Conservation (phyloP, 2,797 vertebrate genomes). For the Rhodeus uyekii region DNA sequence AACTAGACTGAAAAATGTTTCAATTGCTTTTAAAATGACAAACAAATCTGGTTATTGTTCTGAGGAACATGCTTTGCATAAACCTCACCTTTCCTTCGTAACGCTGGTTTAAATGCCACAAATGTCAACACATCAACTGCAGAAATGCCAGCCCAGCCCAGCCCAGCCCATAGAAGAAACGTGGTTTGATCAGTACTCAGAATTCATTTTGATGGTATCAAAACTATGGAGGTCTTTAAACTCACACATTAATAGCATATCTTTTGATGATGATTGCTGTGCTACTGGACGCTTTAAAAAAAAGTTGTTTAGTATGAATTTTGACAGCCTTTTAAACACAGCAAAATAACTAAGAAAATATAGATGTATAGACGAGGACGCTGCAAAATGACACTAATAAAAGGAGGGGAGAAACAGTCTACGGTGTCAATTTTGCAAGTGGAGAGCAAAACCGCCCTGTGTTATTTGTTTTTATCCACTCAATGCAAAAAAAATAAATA, state of each 20-base stretch:
- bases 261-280: neutral
- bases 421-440: neutral
- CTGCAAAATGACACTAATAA: neutral
- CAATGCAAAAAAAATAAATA: no score
- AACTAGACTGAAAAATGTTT: neutral
- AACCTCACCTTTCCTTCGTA: neutral
- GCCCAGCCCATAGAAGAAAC: slow-evolving; percentile 26
- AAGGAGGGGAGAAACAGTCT: neutral
- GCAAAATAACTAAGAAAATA: neutral
- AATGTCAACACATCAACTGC: slow-evolving; percentile 11
- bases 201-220: neutral
- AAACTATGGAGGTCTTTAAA: neutral
- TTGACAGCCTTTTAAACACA: neutral
- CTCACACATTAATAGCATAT: neutral
- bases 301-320: neutral
- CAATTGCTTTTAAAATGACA: neutral
- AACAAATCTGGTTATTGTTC: neutral
- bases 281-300: neutral
- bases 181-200: neutral
- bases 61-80: neutral
- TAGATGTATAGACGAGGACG: no score
- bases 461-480: no score
- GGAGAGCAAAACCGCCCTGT: neutral
- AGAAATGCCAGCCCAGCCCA: neutral
- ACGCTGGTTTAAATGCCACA: neutral